Evolutionary conservation across 1,140 invertebrate genomes (phyloP).

Genomic region (Drosophila saltans): DNA sequence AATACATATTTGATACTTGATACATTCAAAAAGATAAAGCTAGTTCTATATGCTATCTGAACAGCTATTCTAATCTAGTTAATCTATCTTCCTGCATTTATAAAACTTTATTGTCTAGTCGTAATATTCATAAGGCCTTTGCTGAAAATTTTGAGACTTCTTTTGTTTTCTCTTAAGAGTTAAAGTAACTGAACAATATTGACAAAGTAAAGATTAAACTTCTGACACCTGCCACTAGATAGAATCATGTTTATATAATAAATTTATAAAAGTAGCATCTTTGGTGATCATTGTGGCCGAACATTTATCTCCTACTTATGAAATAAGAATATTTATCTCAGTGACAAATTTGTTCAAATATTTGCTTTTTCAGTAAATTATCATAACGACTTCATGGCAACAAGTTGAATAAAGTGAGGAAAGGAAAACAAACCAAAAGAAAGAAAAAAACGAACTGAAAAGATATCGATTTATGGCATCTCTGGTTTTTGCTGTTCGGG

Average conservation of each 20-base stretch:
- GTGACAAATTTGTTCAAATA: conserved; percentile 10
- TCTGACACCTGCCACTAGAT: not conserved
- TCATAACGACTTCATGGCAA: conserved; percentile 36
- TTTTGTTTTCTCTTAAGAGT: too few species aligned
- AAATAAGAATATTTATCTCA: conserved; percentile 15
- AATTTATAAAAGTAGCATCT: not conserved
- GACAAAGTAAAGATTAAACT: too few species aligned
- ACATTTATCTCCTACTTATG: not conserved
- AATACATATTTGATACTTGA: too few species aligned
- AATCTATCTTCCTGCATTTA: not conserved
- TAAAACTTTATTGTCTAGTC: not conserved
- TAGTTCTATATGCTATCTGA: not conserved
- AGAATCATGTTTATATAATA: not conserved
- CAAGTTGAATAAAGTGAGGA: conserved; percentile 34
- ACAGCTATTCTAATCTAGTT: not conserved
- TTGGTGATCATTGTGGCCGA: not conserved
- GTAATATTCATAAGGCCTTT: not conserved
- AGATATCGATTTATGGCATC: conserved; percentile 22
- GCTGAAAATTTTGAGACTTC: too few species aligned
- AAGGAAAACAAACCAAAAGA: not conserved
- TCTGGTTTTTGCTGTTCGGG: conserved; percentile 30
- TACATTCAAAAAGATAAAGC: not conserved
- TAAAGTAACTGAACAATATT: too few species aligned
- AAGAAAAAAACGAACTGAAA: not conserved
- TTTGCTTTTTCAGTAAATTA: conserved; percentile 23